Evolutionary conservation across 2,797 vertebrate species (phyloP).

Genomic region (Graptemys geographica): DNA sequence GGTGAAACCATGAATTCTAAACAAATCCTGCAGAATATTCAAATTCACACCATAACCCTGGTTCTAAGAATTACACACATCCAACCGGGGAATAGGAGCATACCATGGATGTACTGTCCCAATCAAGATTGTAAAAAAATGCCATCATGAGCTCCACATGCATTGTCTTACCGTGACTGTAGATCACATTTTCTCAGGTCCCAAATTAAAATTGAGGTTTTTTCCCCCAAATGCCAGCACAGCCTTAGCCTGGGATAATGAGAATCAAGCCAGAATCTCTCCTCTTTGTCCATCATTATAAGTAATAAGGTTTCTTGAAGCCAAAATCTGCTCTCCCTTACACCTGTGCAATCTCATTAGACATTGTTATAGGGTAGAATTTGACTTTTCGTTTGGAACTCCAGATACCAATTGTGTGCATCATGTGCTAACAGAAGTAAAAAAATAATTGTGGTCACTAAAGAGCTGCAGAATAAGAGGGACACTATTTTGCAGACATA

Average conservation of each 20-base stretch:
- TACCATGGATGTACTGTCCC: fast-evolving
- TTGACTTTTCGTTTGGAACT: not conserved
- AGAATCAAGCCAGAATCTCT: not conserved
- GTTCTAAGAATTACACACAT: not conserved
- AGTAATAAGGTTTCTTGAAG: not conserved
- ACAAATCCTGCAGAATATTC: not conserved
- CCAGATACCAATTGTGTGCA: fast-evolving
- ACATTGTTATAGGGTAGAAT: not conserved
- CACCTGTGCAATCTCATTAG: not conserved
- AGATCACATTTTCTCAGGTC: not conserved
- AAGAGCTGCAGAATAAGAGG: not conserved
- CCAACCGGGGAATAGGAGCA: not conserved
- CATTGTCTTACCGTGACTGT: not conserved
- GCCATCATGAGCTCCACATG: not conserved
- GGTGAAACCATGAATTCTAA: not conserved
- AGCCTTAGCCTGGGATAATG: not conserved
- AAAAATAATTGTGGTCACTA: not conserved
- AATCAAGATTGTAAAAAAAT: not conserved
- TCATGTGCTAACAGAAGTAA: not conserved
- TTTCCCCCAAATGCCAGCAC: not conserved
- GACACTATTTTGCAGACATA: not conserved
- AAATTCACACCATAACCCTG: not conserved
- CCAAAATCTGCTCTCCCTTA: not conserved
- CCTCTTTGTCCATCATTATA: not conserved
- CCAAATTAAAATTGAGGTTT: fast-evolving